Evolutionary conservation across 2,888 invertebrate genomes (phyloP).

Genomic region (Mimumesa dahlbomi): DNA sequence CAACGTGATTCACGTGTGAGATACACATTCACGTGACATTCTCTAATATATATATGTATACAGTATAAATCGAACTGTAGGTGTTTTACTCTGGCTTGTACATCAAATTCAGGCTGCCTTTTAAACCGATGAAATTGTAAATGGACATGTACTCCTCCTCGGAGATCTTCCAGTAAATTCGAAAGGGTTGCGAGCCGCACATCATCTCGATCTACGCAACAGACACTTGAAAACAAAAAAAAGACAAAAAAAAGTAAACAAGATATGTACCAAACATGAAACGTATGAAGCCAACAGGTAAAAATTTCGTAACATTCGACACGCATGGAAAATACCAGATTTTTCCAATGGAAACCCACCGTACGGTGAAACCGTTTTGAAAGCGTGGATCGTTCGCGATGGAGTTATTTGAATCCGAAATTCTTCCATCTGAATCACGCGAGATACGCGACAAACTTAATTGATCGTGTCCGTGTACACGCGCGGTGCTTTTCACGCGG

Average conservation of each 20-base stretch:
- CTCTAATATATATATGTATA: neutral
- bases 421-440: neutral
- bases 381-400: too few relatives aligned
- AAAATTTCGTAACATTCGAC: too few relatives aligned
- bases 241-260: too few relatives aligned
- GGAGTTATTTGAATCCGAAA: too few relatives aligned
- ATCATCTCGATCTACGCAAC: slow-evolving; percentile 53
- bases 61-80: neutral
- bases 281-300: too few relatives aligned
- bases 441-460: neutral
- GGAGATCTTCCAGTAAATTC: slow-evolving; percentile 66
- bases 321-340: too few relatives aligned
- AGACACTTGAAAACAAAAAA: slow-evolving; percentile 4
- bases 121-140: slow-evolving; percentile 62
- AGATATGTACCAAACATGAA: too few relatives aligned
- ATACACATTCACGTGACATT: neutral
- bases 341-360: too few relatives aligned
- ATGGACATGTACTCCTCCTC: slow-evolving; percentile 60
- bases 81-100: slow-evolving; percentile 54
- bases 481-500: too few relatives aligned
- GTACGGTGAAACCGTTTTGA: too few relatives aligned
- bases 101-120: slow-evolving; percentile 62
- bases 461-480: neutral
- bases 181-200: slow-evolving; percentile 56
- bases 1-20: neutral